Conservation (phyloP, 2,113 vertebrate species). For the Ageneiosus marmoratus region DNA sequence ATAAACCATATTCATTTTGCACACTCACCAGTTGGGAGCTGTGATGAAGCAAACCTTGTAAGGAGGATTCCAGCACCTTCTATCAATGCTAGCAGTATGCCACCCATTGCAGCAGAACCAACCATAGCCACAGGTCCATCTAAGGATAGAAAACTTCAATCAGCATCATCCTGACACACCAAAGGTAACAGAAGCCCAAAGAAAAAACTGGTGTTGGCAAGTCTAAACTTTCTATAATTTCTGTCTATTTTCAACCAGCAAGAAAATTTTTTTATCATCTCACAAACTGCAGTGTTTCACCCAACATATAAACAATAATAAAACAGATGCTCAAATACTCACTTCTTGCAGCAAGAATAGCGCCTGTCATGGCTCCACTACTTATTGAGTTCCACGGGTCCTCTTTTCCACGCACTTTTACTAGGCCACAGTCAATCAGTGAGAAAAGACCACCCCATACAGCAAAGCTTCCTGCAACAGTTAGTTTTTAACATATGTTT, state of each 20-base stretch:
- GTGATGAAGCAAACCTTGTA: conserved; percentile 89
- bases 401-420: conserved; percentile 91
- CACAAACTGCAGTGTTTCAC: background rate
- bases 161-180: background rate
- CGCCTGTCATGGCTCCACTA: conserved; percentile 93
- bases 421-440: conserved; percentile 95
- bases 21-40: conserved; percentile 87
- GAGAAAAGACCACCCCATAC: conserved; percentile 97
- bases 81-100: conserved; percentile 90
- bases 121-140: conserved; percentile 94
- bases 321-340: conserved; percentile 61
- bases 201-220: background rate
- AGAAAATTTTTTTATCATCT: background rate
- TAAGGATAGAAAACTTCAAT: conserved; percentile 53
- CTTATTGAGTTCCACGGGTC: conserved; percentile 99
- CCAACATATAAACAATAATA: background rate
- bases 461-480: conserved; percentile 87
- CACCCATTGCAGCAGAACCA: conserved; percentile 93
- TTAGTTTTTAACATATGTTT: background rate
- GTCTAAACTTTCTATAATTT: background rate
- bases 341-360: conserved; percentile 95
- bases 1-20: background rate
- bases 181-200: background rate
- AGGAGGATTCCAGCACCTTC: conserved; percentile 94
- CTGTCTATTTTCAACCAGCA: background rate